A percentile compares a stretch with the other conserved stretches of the same genome.
Conservation (phyloP, 2,797 vertebrate genomes). For the Lophius americanus region DNA sequence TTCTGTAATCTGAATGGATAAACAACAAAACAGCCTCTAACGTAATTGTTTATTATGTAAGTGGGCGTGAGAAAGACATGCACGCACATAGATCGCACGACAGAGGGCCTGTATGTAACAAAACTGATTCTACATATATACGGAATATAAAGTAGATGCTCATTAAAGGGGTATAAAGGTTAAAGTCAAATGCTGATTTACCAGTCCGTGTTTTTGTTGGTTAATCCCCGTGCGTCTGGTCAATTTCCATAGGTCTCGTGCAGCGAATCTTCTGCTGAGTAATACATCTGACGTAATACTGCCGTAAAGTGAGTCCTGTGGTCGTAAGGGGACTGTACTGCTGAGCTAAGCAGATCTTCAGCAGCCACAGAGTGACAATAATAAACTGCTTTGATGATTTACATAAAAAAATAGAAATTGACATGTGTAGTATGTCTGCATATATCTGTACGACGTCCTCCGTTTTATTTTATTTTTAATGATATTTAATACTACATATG, state of each 20-base stretch:
- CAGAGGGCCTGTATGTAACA: neutral
- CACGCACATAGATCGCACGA: constrained; percentile 3
- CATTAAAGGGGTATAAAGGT: constrained; percentile 26
- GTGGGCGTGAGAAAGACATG: constrained; percentile 43
- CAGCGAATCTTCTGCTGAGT: constrained; percentile 55
- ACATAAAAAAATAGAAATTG: no score
- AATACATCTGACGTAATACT: constrained; percentile 50
- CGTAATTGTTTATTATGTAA: constrained; percentile 40
- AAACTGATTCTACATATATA: constrained; percentile 4
- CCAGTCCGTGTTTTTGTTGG: constrained; percentile 48
- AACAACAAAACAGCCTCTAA: constrained; percentile 15
- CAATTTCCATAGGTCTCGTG: constrained; percentile 42
- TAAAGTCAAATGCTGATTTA: constrained; percentile 56
- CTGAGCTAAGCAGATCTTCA: constrained; percentile 38
- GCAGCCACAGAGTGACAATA: neutral
- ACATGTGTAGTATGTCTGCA: no score
- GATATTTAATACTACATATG: no score
- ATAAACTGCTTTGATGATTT: no score
- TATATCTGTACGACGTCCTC: no score
- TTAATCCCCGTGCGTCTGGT: constrained; percentile 62
- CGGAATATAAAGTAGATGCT: constrained; percentile 1
- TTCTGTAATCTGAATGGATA: neutral
- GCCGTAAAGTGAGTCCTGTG: constrained; percentile 37
- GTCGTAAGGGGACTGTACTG: constrained; percentile 38
- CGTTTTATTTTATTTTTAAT: no score